phyloP scores from a whole-genome alignment of 2,888 invertebrate genomes.

The Apotomis capreana region DNA sequence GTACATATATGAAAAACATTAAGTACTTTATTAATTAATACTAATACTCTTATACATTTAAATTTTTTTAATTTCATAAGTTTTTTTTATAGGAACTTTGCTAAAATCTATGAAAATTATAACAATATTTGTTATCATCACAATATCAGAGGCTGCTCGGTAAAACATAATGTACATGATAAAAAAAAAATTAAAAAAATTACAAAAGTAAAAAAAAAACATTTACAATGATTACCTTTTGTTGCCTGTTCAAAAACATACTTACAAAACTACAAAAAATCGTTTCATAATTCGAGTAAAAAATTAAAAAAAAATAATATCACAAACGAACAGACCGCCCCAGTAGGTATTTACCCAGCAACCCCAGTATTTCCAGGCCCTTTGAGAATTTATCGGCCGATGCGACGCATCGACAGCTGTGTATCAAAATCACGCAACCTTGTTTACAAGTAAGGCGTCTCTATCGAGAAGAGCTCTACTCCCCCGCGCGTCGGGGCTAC shows the following conservation, averaged over 20 bases:
- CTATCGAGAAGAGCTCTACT: background rate
- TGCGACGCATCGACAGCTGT: no score
- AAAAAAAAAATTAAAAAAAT: background rate
- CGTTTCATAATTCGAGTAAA: constrained; percentile 1
- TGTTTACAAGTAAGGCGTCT: no score
- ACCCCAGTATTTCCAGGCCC: background rate
- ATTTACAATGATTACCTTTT: background rate
- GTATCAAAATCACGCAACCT: background rate
- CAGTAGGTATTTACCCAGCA: background rate
- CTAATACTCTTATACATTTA: background rate
- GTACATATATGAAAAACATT: constrained; percentile 6
- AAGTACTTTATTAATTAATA: constrained; percentile 27
- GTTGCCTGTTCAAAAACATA: background rate
- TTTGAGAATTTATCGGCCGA: background rate
- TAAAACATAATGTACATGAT: constrained; percentile 11
- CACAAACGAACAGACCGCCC: constrained; percentile 5
- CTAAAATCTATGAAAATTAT: constrained; percentile 1
- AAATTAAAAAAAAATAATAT: constrained; percentile 27
- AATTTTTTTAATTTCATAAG: constrained; percentile 7
- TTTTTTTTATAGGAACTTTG: constrained; percentile 33
- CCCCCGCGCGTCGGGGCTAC: constrained; percentile 55
- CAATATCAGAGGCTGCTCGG: constrained; percentile 13
- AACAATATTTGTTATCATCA: constrained; percentile 19
- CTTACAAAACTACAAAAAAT: constrained; percentile 1
- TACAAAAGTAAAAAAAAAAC: constrained; percentile 18